Conservation (phyloP, 2,888 invertebrate genomes). For the Rhingia campestris region DNA sequence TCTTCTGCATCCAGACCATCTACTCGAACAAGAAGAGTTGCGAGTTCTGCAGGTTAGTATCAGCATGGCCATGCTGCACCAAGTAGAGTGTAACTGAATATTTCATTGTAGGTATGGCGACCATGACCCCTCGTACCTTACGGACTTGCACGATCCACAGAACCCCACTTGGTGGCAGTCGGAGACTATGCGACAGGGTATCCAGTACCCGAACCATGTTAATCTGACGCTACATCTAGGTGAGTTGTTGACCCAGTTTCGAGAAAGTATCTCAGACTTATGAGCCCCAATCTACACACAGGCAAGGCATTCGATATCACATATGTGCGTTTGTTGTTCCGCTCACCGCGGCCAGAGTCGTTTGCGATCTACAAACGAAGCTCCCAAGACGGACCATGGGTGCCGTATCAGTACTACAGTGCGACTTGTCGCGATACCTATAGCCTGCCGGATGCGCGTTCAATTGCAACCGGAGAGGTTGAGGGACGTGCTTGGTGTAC, state of each 20-base stretch:
- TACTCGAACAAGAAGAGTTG: constrained; percentile 90
- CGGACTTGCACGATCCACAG: constrained; percentile 95
- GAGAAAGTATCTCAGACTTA: constrained; percentile 9
- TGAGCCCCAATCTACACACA: constrained; percentile 82
- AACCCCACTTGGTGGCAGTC: constrained; percentile 99
- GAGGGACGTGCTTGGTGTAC: constrained; percentile 98
- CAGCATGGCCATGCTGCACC: constrained; percentile 16
- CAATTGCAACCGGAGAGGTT: constrained; percentile 88
- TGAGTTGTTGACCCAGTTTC: constrained; percentile 81
- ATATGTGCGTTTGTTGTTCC: constrained; percentile 96
- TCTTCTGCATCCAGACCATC: constrained; percentile 96
- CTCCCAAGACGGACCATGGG: constrained; percentile 90
- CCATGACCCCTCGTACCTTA: constrained; percentile 90
- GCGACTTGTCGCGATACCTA: constrained; percentile 97
- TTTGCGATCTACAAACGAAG: constrained; percentile 96
- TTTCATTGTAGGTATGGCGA: constrained; percentile 83
- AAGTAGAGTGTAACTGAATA: constrained; percentile 55
- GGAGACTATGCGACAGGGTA: constrained; percentile 97
- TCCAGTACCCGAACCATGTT: constrained; percentile 95
- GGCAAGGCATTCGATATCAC: constrained; percentile 99
- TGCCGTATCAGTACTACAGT: constrained; percentile 95
- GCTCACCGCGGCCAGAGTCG: constrained; percentile 97
- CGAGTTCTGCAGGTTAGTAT: constrained; percentile 87
- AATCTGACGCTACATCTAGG: constrained; percentile 95
- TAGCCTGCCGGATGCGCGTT: constrained; percentile 89